A percentile compares a stretch with the other conserved stretches of the same genome.
These are phyloP conservation scores for Botrylloides violaceus DNA, from an alignment of 23 tunicate genomes.

Conservation along the genomic window DNA sequence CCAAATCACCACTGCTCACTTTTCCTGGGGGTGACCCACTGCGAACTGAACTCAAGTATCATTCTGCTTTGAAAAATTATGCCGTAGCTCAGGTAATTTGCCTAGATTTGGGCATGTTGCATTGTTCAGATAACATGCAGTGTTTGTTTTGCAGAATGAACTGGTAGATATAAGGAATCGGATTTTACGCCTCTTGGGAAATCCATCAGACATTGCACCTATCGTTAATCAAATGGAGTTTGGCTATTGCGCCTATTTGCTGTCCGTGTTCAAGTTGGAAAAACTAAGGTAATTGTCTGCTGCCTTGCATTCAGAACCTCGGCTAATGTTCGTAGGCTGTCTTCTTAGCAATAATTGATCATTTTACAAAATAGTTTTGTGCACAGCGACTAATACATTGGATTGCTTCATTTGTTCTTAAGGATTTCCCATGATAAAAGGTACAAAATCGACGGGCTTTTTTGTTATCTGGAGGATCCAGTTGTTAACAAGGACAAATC, in stretches of 20 bases:
- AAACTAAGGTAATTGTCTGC: conserved; percentile 82
- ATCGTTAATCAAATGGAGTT: conserved; percentile 73
- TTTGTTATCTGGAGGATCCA: conserved; percentile 74
- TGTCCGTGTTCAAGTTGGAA: conserved; percentile 71
- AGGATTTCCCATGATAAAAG: conserved; percentile 49
- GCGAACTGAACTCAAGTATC: conserved; percentile 50
- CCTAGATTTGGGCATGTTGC: not conserved
- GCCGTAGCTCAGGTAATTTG: conserved; percentile 54
- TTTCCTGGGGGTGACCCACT: conserved; percentile 81
- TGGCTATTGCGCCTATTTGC: conserved; percentile 78
- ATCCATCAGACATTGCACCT: conserved; percentile 33
- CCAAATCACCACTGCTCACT: conserved; percentile 74
- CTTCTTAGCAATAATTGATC: no score
- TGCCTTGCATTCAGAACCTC: no score
- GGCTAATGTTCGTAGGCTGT: no score
- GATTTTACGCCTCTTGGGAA: conserved; percentile 37
- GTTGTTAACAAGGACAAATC: conserved; percentile 80
- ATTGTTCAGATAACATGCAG: not conserved
- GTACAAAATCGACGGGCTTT: conserved; percentile 39
- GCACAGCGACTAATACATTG: no score
- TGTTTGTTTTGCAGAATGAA: conserved; percentile 42
- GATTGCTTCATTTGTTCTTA: not conserved
- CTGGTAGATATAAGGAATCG: conserved; percentile 27
- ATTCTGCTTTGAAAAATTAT: conserved; percentile 77
- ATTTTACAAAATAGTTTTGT: no score